Evolutionary conservation across 2,797 vertebrate species (phyloP), one percentile per base, ranked within the genome.

Genomic region (Spheniscus humboldti): DNA sequence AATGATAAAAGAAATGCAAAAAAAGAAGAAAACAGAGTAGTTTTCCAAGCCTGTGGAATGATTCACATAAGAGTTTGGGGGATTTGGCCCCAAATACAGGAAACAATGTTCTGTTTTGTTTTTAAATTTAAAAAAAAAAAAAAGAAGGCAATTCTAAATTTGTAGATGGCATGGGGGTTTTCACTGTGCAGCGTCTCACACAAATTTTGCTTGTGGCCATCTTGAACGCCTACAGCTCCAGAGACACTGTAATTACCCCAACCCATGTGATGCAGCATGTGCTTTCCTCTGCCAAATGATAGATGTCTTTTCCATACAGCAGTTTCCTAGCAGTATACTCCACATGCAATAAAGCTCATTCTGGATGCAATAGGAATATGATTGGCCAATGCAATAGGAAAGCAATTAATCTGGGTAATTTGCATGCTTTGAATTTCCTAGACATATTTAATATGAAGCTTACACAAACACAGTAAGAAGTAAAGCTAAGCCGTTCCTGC

Each of bases 211-310:
- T 93, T 97, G 97, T 96, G 98, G 96, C 97, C 94, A 92, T 93
- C 92, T 94, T 86, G 57, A 93, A 95, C 20, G 73, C 94, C 97
- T 97, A 79, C 97, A 96, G 96, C 95, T 97, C 95, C 83, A 88
- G 90, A 97, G 80, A 92, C n/a, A 10, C 94, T 95, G 82, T 96
- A 97, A 98, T 98, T 97, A 98, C 94, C 94, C 91, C 89, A 88
- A 53, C 92, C 96, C 96, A 96, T 88, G 97, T 97, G 97, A 97
- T 97, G 92, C 53, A 89, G 95, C 88, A 14, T 96, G 92, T 95
- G 95, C 92, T 96, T 97, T 88, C 95, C 94, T 86, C 95, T 97
- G 96, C 95, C 84, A 79, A 45, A 78, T 12, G 62, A 86, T 9
- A 73, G 55, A 84, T 28, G 27, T 66, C 69, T 92, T 94, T 86